Conservation (phyloP, 2,113 vertebrate genomes). For the Hylia prasina region DNA sequence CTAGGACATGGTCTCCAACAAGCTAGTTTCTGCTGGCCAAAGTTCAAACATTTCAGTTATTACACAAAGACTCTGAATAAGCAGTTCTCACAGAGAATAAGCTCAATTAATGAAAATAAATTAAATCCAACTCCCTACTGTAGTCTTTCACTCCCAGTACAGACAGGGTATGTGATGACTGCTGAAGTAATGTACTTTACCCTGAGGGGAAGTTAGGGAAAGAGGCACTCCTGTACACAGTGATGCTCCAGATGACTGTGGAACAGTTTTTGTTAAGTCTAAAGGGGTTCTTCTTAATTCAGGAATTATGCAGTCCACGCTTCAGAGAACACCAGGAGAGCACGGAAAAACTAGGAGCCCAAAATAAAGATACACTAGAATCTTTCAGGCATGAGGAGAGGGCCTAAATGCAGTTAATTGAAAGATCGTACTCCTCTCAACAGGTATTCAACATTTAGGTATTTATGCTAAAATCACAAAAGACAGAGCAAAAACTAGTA, state of each 20-base stretch:
- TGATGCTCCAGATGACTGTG: constrained; percentile 5
- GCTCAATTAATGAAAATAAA: constrained; percentile 26
- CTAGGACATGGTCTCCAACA: background rate
- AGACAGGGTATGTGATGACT: background rate
- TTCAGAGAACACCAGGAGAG: background rate
- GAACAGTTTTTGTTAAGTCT: constrained; percentile 21
- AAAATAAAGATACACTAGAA: constrained; percentile 23
- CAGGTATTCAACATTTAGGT: background rate
- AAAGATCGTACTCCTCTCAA: background rate
- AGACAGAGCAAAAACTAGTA: background rate
- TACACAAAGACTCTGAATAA: background rate
- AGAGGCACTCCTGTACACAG: constrained; percentile 3
- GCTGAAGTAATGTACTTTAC: constrained; percentile 8
- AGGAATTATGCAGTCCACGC: background rate
- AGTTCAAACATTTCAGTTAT: background rate
- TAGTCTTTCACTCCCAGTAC: background rate
- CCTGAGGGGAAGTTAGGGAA: constrained; percentile 15
- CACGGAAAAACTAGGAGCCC: background rate
- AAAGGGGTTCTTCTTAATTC: constrained; percentile 22
- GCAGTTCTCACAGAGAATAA: background rate
- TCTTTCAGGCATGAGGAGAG: background rate
- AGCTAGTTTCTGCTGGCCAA: background rate
- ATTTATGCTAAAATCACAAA: background rate
- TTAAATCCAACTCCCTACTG: background rate
- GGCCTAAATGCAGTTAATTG: background rate